phyloP scores from a whole-genome alignment of 2,113 vertebrate genomes.

The Mobula birostris region DNA sequence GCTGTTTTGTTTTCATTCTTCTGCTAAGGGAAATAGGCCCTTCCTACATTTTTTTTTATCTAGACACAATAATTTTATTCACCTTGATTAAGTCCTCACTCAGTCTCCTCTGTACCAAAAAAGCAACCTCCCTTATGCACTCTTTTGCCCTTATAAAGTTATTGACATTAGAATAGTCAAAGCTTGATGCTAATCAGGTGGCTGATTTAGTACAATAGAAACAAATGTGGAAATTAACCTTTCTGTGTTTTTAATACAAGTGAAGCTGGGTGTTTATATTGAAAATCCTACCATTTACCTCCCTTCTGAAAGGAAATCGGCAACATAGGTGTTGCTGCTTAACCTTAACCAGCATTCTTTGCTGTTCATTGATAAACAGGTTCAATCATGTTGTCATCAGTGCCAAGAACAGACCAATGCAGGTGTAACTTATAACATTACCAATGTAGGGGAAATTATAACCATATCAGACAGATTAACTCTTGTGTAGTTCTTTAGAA shows the following conservation, averaged over 20 bases:
- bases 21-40: too few relatives aligned
- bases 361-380: not conserved
- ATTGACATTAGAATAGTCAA: not conserved
- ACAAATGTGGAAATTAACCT: not conserved
- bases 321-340: not conserved
- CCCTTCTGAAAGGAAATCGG: not conserved
- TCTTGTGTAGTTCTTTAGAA: not conserved
- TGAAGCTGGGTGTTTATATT: not conserved
- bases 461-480: not conserved
- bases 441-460: not conserved
- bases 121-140: too few relatives aligned
- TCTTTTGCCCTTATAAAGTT: not conserved
- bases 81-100: too few relatives aligned
- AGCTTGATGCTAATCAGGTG: not conserved
- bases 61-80: too few relatives aligned
- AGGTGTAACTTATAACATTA: too few relatives aligned
- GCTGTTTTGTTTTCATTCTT: too few relatives aligned
- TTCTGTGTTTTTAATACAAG: not conserved
- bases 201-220: not conserved
- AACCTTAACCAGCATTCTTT: not conserved
- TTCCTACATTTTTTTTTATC: too few relatives aligned
- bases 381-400: not conserved
- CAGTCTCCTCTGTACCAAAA: too few relatives aligned
- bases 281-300: not conserved
- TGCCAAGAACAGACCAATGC: not conserved